Conservation (phyloP, 2,797 vertebrate species). For the Artibeus jamaicensis region DNA sequence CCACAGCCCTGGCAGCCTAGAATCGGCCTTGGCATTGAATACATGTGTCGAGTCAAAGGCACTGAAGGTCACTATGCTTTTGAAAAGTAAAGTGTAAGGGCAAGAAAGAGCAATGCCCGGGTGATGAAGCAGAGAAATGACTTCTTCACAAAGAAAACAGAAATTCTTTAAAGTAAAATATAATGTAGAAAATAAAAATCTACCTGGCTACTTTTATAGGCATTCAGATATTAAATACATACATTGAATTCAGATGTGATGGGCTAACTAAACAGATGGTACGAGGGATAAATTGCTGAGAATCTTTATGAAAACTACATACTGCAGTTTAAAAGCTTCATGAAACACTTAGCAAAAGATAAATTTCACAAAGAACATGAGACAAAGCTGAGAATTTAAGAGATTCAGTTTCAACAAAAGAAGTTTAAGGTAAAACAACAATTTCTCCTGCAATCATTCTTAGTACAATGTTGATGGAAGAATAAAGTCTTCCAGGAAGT, state of each 20-base stretch:
- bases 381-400: constrained; percentile 15
- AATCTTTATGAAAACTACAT: constrained; percentile 16
- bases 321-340: neutral
- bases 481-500: constrained; percentile 64
- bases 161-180: constrained; percentile 24
- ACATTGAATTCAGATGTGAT: neutral
- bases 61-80: neutral
- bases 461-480: constrained; percentile 31
- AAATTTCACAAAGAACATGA: constrained; percentile 13
- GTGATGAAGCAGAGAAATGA: neutral
- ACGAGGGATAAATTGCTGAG: neutral
- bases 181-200: constrained; percentile 8
- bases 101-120: neutral
- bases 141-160: constrained; percentile 14
- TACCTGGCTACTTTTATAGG: neutral
- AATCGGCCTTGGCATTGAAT: neutral
- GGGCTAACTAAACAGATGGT: neutral
- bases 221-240: constrained; percentile 11
- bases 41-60: neutral
- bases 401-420: constrained; percentile 52
- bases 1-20: neutral
- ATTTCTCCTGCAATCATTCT: constrained; percentile 61
- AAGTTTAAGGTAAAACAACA: constrained; percentile 59
- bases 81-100: neutral
- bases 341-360: constrained; percentile 17